Conservation (phyloP, 2,113 vertebrate genomes). For the Serilophus lunatus region DNA sequence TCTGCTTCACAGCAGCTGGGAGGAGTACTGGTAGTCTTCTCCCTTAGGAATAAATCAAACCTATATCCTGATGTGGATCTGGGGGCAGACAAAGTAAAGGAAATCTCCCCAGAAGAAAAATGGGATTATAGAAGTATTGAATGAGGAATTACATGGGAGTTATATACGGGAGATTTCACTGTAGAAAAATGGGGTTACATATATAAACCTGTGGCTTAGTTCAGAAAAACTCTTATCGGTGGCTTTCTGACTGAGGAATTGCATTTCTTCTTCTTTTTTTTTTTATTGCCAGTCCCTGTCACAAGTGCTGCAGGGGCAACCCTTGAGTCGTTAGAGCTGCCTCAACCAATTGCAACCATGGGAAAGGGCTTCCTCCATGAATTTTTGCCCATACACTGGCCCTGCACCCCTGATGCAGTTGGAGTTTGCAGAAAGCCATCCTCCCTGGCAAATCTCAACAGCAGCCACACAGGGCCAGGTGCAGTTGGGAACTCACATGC, state of each 20-base stretch:
- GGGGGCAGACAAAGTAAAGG: not conserved
- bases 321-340: not conserved
- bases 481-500: rapidly evolving
- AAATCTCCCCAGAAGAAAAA: constrained; percentile 18
- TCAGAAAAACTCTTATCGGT: not conserved
- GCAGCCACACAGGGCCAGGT: rapidly evolving
- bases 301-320: not conserved
- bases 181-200: not conserved
- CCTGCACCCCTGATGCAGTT: rapidly evolving
- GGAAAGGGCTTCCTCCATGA: not conserved
- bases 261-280: not conserved
- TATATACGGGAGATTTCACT: not conserved
- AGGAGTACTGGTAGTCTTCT: not conserved
- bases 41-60: not conserved
- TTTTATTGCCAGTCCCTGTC: not conserved
- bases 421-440: not conserved
- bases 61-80: not conserved
- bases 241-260: not conserved
- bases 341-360: rapidly evolving
- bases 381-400: rapidly evolving
- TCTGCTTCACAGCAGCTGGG: not conserved
- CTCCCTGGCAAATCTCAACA: not conserved
- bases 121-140: not conserved
- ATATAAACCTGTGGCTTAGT: not conserved
- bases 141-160: constrained; percentile 20